phyloP scores from a whole-genome alignment of 2,113 vertebrate genomes.

The Eptesicus fuscus region DNA sequence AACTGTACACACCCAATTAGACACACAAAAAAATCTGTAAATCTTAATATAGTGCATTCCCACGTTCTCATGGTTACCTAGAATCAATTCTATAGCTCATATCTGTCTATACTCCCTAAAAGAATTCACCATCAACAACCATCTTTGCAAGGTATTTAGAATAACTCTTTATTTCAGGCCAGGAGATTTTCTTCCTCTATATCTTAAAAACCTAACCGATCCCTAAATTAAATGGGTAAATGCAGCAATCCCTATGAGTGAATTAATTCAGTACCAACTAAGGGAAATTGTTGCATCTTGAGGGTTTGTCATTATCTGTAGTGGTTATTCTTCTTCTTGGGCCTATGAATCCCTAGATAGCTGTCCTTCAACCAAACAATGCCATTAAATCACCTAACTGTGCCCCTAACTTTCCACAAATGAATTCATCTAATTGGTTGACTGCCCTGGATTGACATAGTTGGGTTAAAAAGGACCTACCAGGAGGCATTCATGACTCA shows the following conservation, averaged over 20 bases:
- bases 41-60: not conserved
- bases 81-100: not conserved
- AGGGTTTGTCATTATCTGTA: not conserved
- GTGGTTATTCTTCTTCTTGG: not conserved
- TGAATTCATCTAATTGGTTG: not conserved
- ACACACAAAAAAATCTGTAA: not conserved
- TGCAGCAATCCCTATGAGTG: not conserved
- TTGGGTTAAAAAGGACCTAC: not conserved
- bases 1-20: not conserved
- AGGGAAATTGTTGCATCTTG: not conserved
- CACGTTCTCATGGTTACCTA: not conserved
- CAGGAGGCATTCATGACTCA: not conserved
- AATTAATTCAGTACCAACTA: not conserved
- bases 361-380: too few species aligned
- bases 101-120: not conserved
- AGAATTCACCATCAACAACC: not conserved
- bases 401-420: not conserved
- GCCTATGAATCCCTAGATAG: not conserved
- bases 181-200: not conserved
- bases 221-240: not conserved
- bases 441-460: not conserved
- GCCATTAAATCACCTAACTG: not conserved
- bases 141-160: not conserved
- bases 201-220: not conserved
- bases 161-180: not conserved